These are phyloP conservation scores for Lanius collurio DNA, from an alignment of 2,113 vertebrate species.

Conservation along the genomic window DNA sequence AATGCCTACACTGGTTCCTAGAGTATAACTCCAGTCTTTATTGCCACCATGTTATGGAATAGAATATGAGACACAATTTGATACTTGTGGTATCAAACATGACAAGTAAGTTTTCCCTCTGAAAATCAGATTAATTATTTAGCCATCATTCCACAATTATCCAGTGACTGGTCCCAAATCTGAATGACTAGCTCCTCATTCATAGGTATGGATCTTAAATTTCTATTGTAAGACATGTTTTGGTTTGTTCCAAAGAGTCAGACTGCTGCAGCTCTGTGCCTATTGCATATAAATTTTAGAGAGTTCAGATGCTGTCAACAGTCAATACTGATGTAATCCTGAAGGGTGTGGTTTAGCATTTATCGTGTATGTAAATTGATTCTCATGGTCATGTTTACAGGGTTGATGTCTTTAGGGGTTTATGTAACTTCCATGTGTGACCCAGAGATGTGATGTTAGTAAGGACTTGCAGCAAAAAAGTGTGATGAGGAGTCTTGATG, in stretches of 20 bases:
- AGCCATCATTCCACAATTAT: background rate
- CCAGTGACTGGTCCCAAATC: background rate
- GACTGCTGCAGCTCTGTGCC: background rate
- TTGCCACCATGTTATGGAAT: background rate
- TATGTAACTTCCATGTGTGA: background rate
- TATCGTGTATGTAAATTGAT: background rate
- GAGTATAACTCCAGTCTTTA: background rate
- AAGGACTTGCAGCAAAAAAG: background rate
- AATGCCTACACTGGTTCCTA: background rate
- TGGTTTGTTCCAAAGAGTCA: background rate
- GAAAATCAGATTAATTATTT: background rate
- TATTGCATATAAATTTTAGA: background rate
- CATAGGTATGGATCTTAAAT: background rate
- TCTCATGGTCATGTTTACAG: background rate
- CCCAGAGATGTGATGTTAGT: background rate
- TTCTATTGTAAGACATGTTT: background rate
- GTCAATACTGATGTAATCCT: background rate
- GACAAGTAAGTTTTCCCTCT: background rate
- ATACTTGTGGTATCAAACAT: background rate
- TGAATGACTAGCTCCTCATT: background rate
- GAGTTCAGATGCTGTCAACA: background rate
- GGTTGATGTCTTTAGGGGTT: background rate
- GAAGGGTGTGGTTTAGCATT: background rate
- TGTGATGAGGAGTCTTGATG: background rate
- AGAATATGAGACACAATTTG: background rate